Evolutionary conservation across 2,797 vertebrate species (phyloP), one percentile per base, ranked within the genome.

Genomic region (Euphonia xanthogaster): DNA sequence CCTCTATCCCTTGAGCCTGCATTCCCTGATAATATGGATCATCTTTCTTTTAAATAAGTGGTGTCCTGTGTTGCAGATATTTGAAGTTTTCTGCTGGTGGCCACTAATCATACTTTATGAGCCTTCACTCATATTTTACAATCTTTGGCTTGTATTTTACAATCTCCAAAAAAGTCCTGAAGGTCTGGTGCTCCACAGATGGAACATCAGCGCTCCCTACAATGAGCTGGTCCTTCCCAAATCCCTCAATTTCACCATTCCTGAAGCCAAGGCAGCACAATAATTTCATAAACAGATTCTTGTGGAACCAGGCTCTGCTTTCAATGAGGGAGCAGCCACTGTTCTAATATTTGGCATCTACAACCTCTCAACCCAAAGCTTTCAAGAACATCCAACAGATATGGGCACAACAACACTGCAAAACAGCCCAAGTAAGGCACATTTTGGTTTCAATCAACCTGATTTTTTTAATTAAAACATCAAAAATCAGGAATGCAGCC

Each of bases 101-200:
- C 53, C 75, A 44, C 85, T 80, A 58, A 72, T 78, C 73, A 74
- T 61, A 55, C 81, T 96, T 96, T 94, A 90, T 21, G 66, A 91
- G 72, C 62, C 53, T 82, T 88, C 55, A n/a, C 12, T 87, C 75
- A 54, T 71, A 44, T 39, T 93, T 93, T 92, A 86, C 72, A 89
- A 18, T 30, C 54, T 47, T 89, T 82, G 37, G 48, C 60, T 87
- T 63, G 4, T 30, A 47, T n/a, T 87, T 94, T 79, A 92, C 81
- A 65, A 28, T 42, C n/a, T 83, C 58, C 19, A 80, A 55, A 44
- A 21, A 72, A 51, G 27, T 85, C 63, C 87, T 78, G 31, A 60
- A 81, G 18, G 55, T 66, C 70, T 9, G 0, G 28, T 45, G 78
- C 70, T 84, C 58, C 31, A 42, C 40, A 79, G 30, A 55, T 23